A percentile compares a stretch with the other conserved stretches of the same genome.
phyloP scores from a whole-genome alignment of 2,888 invertebrate species.

The Escarpia spicata region DNA sequence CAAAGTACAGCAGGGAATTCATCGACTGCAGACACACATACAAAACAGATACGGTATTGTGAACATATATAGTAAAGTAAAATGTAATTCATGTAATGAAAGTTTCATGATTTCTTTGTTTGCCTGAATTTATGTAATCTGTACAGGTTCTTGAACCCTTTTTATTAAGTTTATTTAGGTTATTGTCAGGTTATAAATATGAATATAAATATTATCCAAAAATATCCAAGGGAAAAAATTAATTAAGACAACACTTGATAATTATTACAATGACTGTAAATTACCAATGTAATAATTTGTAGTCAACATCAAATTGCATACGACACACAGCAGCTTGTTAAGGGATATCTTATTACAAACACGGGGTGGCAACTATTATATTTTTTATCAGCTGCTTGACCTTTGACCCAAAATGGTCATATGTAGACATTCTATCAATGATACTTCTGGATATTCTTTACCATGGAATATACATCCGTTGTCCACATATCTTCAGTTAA shows the following conservation, averaged over 20 bases:
- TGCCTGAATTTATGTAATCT: not conserved
- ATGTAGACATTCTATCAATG: not conserved
- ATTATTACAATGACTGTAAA: not conserved
- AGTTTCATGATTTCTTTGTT: not conserved
- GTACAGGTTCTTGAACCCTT: too few species aligned
- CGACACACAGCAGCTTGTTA: not conserved
- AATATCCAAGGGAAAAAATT: not conserved
- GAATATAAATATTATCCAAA: not conserved
- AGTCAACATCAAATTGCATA: not conserved
- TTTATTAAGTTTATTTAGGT: too few species aligned
- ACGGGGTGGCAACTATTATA: not conserved
- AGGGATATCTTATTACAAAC: not conserved
- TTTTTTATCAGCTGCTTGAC: not conserved
- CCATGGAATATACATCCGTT: not conserved
- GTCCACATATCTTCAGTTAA: not conserved
- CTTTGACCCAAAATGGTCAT: not conserved
- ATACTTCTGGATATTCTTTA: not conserved
- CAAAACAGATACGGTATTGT: not conserved
- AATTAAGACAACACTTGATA: not conserved
- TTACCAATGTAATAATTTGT: not conserved
- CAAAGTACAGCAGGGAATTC: slow-evolving; percentile 53
- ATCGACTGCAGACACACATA: slow-evolving; percentile 48
- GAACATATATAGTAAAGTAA: not conserved
- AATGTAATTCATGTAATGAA: not conserved
- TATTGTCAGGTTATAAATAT: too few species aligned